phyloP scores from a whole-genome alignment of 2,113 vertebrate species.

The Hylia prasina region DNA sequence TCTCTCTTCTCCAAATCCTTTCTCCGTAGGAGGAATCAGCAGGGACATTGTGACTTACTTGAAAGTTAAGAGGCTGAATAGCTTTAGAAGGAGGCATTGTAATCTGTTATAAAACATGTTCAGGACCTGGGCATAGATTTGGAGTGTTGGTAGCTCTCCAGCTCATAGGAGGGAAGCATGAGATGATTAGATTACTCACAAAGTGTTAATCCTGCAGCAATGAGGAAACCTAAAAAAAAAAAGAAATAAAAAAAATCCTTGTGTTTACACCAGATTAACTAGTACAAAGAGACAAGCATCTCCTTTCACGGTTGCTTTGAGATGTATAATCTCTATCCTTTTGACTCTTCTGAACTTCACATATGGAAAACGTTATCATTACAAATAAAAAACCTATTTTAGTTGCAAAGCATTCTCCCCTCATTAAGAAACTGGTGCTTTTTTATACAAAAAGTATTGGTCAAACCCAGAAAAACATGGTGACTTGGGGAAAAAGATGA shows the following conservation, averaged over 20 bases:
- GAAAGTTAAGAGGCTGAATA: constrained; percentile 28
- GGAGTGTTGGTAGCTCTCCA: not conserved
- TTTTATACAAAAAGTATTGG: not conserved
- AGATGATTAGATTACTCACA: not conserved
- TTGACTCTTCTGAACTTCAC: not conserved
- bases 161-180: not conserved
- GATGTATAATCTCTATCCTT: not conserved
- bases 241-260: not conserved
- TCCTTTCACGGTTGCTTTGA: not conserved
- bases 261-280: not conserved
- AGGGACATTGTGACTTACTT: not conserved
- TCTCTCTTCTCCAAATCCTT: constrained; percentile 27
- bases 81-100: constrained; percentile 24
- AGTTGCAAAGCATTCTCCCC: not conserved
- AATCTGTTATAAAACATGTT: constrained; percentile 8
- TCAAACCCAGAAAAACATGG: not conserved
- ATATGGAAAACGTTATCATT: not conserved
- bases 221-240: not conserved
- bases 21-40: not conserved
- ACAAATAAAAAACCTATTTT: not conserved
- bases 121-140: not conserved
- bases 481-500: not conserved
- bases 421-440: not conserved
- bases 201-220: not conserved
- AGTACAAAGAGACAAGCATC: not conserved